These are phyloP conservation scores for Lasius fuliginosus DNA, from an alignment of 2,888 invertebrate species.

Conservation along the genomic window DNA sequence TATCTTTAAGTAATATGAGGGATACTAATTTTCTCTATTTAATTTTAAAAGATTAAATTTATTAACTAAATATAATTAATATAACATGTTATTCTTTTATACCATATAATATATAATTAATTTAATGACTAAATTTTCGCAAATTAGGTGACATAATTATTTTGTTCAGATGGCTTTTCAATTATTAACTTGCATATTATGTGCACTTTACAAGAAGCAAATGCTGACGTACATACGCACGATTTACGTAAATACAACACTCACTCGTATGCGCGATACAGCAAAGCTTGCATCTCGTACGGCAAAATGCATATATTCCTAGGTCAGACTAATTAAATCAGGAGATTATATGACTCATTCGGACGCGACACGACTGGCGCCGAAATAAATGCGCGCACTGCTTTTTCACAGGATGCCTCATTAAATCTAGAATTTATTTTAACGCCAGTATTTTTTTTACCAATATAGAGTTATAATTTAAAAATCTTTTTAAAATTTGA, in stretches of 20 bases:
- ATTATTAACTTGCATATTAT: slow-evolving; percentile 2
- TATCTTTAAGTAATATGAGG: background rate
- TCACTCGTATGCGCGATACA: slow-evolving; percentile 3
- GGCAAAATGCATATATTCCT: slow-evolving; percentile 27
- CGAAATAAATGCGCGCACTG: slow-evolving; percentile 5
- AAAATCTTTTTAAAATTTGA: background rate
- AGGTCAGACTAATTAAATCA: slow-evolving; percentile 44
- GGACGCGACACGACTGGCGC: slow-evolving; percentile 2
- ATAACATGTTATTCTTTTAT: background rate
- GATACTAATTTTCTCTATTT: background rate
- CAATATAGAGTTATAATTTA: background rate
- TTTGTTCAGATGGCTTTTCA: slow-evolving; percentile 30
- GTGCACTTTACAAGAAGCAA: background rate
- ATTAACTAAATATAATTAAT: background rate
- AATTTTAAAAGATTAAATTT: background rate
- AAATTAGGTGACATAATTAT: background rate
- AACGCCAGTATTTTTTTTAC: background rate
- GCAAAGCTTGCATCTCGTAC: background rate
- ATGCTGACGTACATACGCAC: background rate
- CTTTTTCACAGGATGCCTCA: slow-evolving; percentile 7
- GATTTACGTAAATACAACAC: slow-evolving; percentile 33
- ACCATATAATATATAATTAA: background rate
- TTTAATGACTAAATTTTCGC: slow-evolving; percentile 12
- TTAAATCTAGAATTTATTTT: slow-evolving; percentile 19
- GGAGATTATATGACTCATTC: slow-evolving; percentile 33